These are phyloP conservation scores for Phortica variegata DNA, from an alignment of 1,140 invertebrate species.

Conservation along the genomic window DNA sequence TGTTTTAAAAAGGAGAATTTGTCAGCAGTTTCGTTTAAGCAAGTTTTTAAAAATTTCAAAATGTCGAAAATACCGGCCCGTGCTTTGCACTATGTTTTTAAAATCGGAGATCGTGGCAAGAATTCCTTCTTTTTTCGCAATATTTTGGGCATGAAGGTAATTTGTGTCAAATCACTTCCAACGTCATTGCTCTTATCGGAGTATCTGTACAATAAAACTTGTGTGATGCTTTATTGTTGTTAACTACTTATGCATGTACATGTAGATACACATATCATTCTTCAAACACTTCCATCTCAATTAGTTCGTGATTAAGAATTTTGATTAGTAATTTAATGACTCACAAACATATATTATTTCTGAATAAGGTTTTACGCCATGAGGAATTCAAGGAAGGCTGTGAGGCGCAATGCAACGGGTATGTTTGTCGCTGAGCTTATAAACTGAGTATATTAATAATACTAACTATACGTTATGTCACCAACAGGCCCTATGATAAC, in stretches of 20 bases:
- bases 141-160: constrained; percentile 92
- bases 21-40: neutral
- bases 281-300: no score
- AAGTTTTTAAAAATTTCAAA: neutral
- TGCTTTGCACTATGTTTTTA: constrained; percentile 93
- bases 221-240: no score
- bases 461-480: neutral
- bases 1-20: no score
- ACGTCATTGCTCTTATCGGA: no score
- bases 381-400: constrained; percentile 97
- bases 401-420: constrained; percentile 96
- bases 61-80: constrained; percentile 58
- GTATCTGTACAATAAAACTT: no score
- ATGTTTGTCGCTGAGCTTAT: constrained; percentile 41
- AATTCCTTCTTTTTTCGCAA: constrained; percentile 87
- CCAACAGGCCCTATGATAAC: constrained; percentile 85
- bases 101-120: constrained; percentile 82
- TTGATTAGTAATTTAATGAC: no score
- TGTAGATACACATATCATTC: no score
- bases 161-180: no score
- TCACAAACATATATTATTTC: neutral
- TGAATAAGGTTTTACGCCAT: constrained; percentile 82
- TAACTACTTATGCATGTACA: no score
- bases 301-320: no score
- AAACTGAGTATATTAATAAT: neutral